A percentile compares a stretch with the other conserved stretches of the same genome.
Evolutionary conservation across 53 echinoderm and acorn worm species (phyloP).

Genomic region (Antedon mediterranea): DNA sequence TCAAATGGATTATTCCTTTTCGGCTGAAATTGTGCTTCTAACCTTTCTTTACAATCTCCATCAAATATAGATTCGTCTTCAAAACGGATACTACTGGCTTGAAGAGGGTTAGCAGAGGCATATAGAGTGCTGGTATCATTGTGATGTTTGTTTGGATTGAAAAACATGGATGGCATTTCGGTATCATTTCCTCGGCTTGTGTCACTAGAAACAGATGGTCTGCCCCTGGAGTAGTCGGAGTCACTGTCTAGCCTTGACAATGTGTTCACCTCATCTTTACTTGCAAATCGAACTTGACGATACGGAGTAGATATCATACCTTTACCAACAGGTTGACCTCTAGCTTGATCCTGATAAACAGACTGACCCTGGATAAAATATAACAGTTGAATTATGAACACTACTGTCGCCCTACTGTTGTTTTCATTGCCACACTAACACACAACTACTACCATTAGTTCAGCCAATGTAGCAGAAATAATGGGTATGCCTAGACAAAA

Average conservation of each 20-base stretch:
- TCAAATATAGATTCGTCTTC: conserved; percentile 11
- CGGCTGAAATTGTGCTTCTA: background rate
- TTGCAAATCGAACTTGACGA: conserved; percentile 35
- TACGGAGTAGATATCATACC: conserved; percentile 14
- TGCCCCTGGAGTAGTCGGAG: background rate
- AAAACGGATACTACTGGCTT: conserved; percentile 32
- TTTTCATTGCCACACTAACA: too few relatives aligned
- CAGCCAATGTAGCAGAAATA: too few relatives aligned
- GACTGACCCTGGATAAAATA: conserved; percentile 23
- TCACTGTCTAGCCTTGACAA: background rate
- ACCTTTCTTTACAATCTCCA: background rate
- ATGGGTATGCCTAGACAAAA: too few relatives aligned
- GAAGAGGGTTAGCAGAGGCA: background rate
- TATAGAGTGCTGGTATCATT: background rate
- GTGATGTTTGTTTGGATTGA: background rate
- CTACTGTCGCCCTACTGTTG: too few relatives aligned
- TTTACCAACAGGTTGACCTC: conserved; percentile 33
- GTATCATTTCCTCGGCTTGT: background rate
- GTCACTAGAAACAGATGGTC: background rate
- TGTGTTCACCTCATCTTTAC: conserved; percentile 12
- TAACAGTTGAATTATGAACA: too few relatives aligned
- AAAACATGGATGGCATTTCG: background rate
- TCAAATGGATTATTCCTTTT: background rate
- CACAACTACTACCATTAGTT: too few relatives aligned
- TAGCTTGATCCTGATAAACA: conserved; percentile 15